Evolutionary conservation across 2,113 vertebrate genomes (phyloP), one percentile per base, ranked within the genome.

Genomic region (Rhagologus leucostigma): DNA sequence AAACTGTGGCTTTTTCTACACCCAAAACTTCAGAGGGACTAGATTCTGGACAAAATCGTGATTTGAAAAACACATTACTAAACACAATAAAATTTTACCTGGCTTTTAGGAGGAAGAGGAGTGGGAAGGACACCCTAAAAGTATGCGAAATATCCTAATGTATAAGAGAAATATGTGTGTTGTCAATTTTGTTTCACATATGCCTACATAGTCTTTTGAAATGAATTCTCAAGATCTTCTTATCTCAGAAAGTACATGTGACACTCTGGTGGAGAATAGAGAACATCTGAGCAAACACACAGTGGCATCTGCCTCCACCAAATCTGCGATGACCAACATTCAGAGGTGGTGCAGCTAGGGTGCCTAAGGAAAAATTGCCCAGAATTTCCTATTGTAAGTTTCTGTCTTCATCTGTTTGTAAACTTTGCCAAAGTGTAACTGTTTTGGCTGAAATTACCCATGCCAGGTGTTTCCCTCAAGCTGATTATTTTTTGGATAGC

Each of bases 391-490:
- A 18, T 22, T 60, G 5, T n/a, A 86, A 70, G 27, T 68, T 81
- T 64, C 69, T 88, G n/a, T 37, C 55, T 64, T 96, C 60, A 86
- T 56, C 80, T 89, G 46, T 91, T 87, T 62, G 84, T 46, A 71
- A 94, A 89, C 68, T 92, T 65, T 67, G 83, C 71, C 73, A 62
- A 89, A 78, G 10, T 76, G 49, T 75, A 93, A 94, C 92, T 86
- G 39, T 74, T 92, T 75, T 74, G 76, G 83, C 85, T 87, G 83
- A 94, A 95, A 87, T 65, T 20, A 95, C 41, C 60, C 50, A 27
- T 57, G 84, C 85, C 92, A 96, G 90, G 85, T 94, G 83, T 84
- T 93, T 92, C 90, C 79, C 88, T 92, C 71, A 68, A 93, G 86
- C 65, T 53, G 86, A 68, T 57, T 84, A 71, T 42, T 84, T 74